These are phyloP conservation scores for Heterotilapia buettikoferi DNA, from an alignment of 2,113 vertebrate genomes.

Conservation along the genomic window DNA sequence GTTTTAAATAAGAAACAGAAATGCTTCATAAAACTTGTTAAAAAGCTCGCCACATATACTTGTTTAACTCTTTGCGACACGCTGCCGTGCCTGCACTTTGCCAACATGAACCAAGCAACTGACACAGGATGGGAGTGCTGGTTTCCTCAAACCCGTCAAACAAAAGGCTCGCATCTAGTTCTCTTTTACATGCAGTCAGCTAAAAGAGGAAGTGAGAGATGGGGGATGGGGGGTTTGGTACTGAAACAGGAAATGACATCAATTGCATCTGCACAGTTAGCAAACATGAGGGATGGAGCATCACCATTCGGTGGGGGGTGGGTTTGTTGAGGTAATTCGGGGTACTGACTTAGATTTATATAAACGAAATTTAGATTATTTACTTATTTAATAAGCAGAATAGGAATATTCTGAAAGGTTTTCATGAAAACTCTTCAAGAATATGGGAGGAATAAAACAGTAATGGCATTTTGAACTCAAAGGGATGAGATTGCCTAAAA, in stretches of 20 bases:
- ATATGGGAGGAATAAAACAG: background rate
- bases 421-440: background rate
- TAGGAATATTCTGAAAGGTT: background rate
- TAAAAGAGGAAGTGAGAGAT: constrained; percentile 62
- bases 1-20: background rate
- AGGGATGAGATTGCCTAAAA: background rate
- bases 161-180: constrained; percentile 61
- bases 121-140: constrained; percentile 70
- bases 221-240: background rate
- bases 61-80: background rate
- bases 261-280: constrained; percentile 30
- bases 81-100: background rate
- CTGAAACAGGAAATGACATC: constrained; percentile 66
- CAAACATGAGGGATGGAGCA: background rate
- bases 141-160: constrained; percentile 60
- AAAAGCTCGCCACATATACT: background rate
- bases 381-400: background rate
- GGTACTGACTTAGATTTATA: background rate
- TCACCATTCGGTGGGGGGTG: background rate
- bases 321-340: background rate
- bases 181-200: constrained; percentile 42
- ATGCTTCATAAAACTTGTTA: background rate
- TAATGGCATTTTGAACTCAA: background rate
- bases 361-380: background rate
- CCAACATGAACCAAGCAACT: background rate